phyloP scores from a whole-genome alignment of 2,113 vertebrate genomes.

The Merops nubicus region DNA sequence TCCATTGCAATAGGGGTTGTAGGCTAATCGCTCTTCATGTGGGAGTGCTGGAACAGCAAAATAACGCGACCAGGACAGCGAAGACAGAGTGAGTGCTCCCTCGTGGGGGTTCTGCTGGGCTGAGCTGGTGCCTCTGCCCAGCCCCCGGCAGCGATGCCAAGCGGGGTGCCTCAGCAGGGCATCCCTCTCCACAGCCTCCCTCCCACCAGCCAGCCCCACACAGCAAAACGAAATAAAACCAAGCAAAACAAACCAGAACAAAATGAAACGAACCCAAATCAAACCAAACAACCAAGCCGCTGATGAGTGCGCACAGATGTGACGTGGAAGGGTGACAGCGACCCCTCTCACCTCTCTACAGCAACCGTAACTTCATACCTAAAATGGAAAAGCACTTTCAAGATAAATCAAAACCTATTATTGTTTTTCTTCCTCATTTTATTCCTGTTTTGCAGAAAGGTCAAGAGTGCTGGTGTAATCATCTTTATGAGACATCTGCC shows the following conservation, averaged over 20 bases:
- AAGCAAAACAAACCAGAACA: neutral
- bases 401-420: constrained; percentile 10
- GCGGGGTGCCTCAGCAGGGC: neutral
- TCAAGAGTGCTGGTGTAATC: neutral
- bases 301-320: neutral
- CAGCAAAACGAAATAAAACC: neutral
- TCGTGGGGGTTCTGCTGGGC: neutral
- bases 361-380: neutral
- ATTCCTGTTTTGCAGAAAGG: constrained; percentile 39
- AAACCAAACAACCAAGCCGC: neutral
- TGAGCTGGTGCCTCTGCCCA: neutral
- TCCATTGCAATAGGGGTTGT: neutral
- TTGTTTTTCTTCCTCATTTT: constrained; percentile 20
- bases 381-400: neutral
- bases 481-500: constrained; percentile 31
- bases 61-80: neutral
- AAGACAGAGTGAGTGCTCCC: neutral
- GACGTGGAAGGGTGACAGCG: neutral
- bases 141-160: neutral
- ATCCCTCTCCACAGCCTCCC: neutral
- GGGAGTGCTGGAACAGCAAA: neutral
- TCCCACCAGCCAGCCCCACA: neutral
- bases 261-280: neutral
- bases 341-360: neutral
- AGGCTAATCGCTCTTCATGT: neutral